Evolutionary conservation across 2,797 vertebrate species (phyloP), one percentile per base, ranked within the genome.

Genomic region (Sebastolobus altivelis): DNA sequence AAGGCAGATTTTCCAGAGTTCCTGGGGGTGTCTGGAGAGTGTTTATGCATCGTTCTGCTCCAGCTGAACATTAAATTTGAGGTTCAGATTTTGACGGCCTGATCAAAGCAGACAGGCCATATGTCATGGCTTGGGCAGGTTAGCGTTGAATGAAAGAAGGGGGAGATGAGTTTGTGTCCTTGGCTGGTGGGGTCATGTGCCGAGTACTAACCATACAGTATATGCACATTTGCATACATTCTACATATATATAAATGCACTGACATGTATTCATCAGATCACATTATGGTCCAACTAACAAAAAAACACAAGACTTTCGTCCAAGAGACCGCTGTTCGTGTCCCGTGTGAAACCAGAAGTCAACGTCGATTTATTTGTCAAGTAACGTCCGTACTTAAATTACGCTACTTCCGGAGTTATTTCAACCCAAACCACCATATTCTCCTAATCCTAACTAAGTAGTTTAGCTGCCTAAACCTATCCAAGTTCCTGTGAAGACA

Each of bases 41-140:
- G 80, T 89, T 89, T 75, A 80, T 80, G 79, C 84, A 81, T 79
- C 79, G 6, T 80, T 83, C 60, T 75, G 77, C 77, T 88, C 78
- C 73, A 70, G 79, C 29, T 83, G 65, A 88, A 89, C 82, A 83
- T 89, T 86, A 78, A 76, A 88, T 89, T 77, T 68, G 75, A 75
- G 72, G 69, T 79, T 88, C 77, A 80, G 65, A 80, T 76, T 55
- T 72, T 82, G 73, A 84, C 6, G 20, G 25, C 5, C 77, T 86
- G 86, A 93, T 91, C 79, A 72, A 79, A 90, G 78, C 77, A 82
- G 81, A 87, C 84, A 83, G 69, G 77, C 87, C 88, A 88, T 91
- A 89, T 88, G 86, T 88, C 86, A 74, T 14, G 68, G 69, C 61
- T 55, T 38, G 79, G 69, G 66, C 60, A 75, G 59, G 80, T 84